Evolutionary conservation across 2,888 invertebrate species (phyloP), one percentile per base, ranked within the genome.

Genomic region (Hemistola chrysoprasaria): DNA sequence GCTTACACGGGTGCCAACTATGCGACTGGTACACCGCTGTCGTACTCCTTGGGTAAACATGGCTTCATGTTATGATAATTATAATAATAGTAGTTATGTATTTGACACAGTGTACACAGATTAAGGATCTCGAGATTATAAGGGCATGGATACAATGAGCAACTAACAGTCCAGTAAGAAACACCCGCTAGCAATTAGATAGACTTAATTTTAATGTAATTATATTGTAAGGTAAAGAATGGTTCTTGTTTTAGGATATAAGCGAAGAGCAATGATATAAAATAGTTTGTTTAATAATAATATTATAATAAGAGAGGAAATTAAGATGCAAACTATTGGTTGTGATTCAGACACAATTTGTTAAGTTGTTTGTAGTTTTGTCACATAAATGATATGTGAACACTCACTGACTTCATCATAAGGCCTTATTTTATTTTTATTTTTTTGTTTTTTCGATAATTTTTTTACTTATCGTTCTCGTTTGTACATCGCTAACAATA

Each of bases 401-500:
- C 75, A 75, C 71, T 74, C 71, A 76, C 73, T 72, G 78, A 80
- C 65, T 78, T 74, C 79, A 76, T 62, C 59, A 69, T 85, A 83
- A 77, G 83, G 72, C 62, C 78, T 74, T 65, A 76, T 80, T 79
- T 75, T 65, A 67, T 69, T 72, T 67, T 66, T 61, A 16, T 68
- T 72, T 69, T 71, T 72, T 72, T 68, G 59, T 68, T 76, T 78
- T 79, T 78, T 60, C 62, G 71, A 77, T 73, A 76, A n/a, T n/a
- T 81, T 78, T 42, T 85, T 87, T 85, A 83, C 79, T 77, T 76
- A 72, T 82, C 79, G 81, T 85, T 85, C 84, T 86, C 83, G 81
- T 88, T 88, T 86, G 86, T 87, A 87, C 86, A 88, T 87, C 88
- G 79, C 86, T 87, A 87, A 87, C 88, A 88, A 87, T 88, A 84